Percentiles rank a stretch among this genome's conserved stretches.
Evolutionary conservation across 1,140 invertebrate species (phyloP).

Genomic region (Trachymyrmex cornetzi): DNA sequence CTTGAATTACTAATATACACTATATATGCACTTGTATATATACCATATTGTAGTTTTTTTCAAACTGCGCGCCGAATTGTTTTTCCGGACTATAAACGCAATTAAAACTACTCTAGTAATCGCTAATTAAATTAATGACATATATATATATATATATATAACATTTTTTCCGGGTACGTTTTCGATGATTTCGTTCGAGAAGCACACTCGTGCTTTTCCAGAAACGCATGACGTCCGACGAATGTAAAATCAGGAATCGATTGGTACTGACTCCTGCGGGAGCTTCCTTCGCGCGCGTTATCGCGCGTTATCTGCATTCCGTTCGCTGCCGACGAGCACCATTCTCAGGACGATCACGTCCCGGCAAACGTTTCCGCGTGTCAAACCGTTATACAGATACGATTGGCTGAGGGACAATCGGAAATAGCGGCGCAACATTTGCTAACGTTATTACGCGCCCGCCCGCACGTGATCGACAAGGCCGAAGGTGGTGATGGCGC

Average conservation of each 20-base stretch:
- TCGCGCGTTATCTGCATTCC: constrained; percentile 7
- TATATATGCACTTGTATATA: too few relatives aligned
- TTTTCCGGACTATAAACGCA: too few relatives aligned
- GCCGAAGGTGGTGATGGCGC: constrained; percentile 7
- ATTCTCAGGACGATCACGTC: constrained; percentile 10
- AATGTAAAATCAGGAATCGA: constrained; percentile 6
- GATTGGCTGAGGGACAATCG: constrained; percentile 41
- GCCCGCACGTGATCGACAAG: constrained; percentile 25
- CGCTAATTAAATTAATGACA: too few relatives aligned
- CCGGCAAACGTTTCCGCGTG: neutral
- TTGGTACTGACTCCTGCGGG: neutral
- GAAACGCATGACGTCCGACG: neutral
- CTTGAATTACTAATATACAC: too few relatives aligned
- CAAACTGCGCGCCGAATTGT: too few relatives aligned
- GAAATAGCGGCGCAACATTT: constrained; percentile 40
- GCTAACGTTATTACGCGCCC: constrained; percentile 38
- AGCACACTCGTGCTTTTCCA: too few relatives aligned
- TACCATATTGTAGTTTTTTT: too few relatives aligned
- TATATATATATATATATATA: too few relatives aligned
- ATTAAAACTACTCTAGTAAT: too few relatives aligned
- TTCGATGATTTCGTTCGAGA: neutral
- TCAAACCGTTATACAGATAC: constrained; percentile 24
- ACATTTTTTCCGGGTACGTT: too few relatives aligned
- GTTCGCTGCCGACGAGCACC: too few relatives aligned
- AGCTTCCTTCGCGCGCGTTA: neutral